Base-by-base conservation (phyloP, 1,140 invertebrate genomes). In the Pogonomyrmex barbatus region DNA sequence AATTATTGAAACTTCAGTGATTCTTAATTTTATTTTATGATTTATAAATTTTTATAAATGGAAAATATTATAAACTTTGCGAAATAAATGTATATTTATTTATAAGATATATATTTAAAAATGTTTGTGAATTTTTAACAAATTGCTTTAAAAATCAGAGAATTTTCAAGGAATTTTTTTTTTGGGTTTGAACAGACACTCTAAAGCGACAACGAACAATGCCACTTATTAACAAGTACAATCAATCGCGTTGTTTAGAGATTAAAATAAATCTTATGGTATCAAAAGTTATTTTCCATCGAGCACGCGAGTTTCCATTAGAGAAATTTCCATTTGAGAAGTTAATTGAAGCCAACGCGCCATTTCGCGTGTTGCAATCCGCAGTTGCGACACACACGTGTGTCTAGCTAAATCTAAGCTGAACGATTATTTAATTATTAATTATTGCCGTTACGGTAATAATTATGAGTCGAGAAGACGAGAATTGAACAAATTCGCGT, bases 221-320 rank as follows among this genome's bases (percentile, higher is more conserved):
- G 24, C 24, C n/a, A 8, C 52, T 71, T 67, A 42, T 83, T 62
- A 60, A 83, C 54, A 30, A 17, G 30, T 12, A 6, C 54, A 24
- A 39, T 36, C 54, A 42, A 8, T 17, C 0, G n/a, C 9, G 12
- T 60, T 10, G 17, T 17, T 42, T 81, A n/a, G 10, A 58, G 17
- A 47, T 42, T 24, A 17, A 36, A 60, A 71, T 36, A 54, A 68
- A 60, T 62, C 12, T 17, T 33, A 1, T 36, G 12, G n/a, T 9
- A 12, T 39, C 12, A 10, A 36, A 12, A 54, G 58, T 45, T 58
- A 45, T 14, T 70, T 56, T 70, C n/a, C 2, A 17, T 56, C 2
- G 4, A 42, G 1, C 1, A 9, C 24, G 12, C 36, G 2, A 30
- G 14, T 33, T 76, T 77, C 14, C 36, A 2, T 30, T 47, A 63